Evolutionary conservation across 2,888 invertebrate genomes (phyloP), one percentile per base, ranked within the genome.

Genomic region (Erebia ligea): DNA sequence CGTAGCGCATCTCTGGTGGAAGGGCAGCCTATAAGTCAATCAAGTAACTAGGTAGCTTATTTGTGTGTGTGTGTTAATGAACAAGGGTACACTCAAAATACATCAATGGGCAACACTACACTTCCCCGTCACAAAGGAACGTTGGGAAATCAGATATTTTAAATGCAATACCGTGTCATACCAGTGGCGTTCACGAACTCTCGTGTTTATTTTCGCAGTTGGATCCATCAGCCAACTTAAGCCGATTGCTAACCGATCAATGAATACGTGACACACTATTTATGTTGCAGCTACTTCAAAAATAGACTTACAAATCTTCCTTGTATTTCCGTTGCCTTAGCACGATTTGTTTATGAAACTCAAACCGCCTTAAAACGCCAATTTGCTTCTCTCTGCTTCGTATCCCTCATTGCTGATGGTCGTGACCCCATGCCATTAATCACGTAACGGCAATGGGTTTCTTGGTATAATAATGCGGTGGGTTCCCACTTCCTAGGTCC

Each of bases 161-260:
- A 6, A n/a, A n/a, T n/a, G 1, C 4, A 17, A 9, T 52, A 21
- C 19, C 17, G 19, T 61, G 40, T 54, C 61, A 25, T 21, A 34
- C 21, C 21, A 19, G 21, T 42, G 19, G 40, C 19, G 19, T 42
- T 13, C 17, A 52, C 19, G 19, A 40, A 19, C 19, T 9, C 50
- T 5, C 1, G 25, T 82, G 85, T 89, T 89, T 90, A 77, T 90
- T 90, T 83, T 87, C 85, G 83, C 90, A 90, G 89, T 81, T 88
- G 89, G 80, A 79, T 75, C 67, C 67, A 69, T 52, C 45, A 21
- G 10, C 50, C 67, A 57, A 57, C 73, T 34, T 59, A 52, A 19
- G 62, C n/a, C 63, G 61, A 65, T 68, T 69, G 68, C 59, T 63
- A 57, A 69, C 52, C 65, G 71, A 71, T 73, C 69, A 70, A 71